Conservation (phyloP, 2,113 vertebrate species). For the Takifugu flavidus region DNA sequence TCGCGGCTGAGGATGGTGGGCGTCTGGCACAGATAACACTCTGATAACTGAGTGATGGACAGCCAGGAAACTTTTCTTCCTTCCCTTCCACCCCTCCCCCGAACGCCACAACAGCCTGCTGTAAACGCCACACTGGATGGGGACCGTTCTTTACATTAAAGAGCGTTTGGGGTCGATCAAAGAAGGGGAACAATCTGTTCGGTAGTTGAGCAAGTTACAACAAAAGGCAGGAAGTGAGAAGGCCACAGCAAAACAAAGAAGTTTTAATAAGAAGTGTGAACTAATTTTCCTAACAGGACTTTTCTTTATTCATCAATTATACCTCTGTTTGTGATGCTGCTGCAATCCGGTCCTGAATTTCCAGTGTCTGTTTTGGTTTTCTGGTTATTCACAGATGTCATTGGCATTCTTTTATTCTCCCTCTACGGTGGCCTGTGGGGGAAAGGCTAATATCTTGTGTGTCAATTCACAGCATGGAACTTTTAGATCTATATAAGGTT, state of each 20-base stretch:
- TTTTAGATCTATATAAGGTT: slow-evolving; percentile 82
- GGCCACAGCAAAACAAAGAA: slow-evolving; percentile 31
- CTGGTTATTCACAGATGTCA: slow-evolving; percentile 69
- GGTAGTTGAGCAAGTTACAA: slow-evolving; percentile 18
- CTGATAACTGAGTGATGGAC: slow-evolving; percentile 71
- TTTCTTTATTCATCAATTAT: slow-evolving; percentile 44
- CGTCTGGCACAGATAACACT: slow-evolving; percentile 72
- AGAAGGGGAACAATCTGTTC: slow-evolving; percentile 23
- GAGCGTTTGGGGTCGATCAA: slow-evolving; percentile 26
- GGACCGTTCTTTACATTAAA: slow-evolving; percentile 30
- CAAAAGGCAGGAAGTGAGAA: not conserved
- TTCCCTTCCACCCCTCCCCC: slow-evolving; percentile 33
- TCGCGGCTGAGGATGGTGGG: slow-evolving; percentile 67
- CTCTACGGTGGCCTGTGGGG: slow-evolving; percentile 74
- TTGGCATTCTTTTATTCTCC: slow-evolving; percentile 74
- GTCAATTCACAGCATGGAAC: slow-evolving; percentile 80
- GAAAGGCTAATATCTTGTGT: slow-evolving; percentile 81
- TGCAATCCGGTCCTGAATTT: slow-evolving; percentile 50
- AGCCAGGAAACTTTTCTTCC: slow-evolving; percentile 62
- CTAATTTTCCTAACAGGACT: slow-evolving; percentile 35
- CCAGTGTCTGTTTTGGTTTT: slow-evolving; percentile 49
- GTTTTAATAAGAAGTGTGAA: slow-evolving; percentile 42
- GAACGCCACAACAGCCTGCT: slow-evolving; percentile 46
- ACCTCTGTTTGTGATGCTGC: slow-evolving; percentile 40
- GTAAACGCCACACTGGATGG: slow-evolving; percentile 33